Evolutionary conservation across 2,888 invertebrate species (phyloP).

Genomic region (Melanostoma mellinum): DNA sequence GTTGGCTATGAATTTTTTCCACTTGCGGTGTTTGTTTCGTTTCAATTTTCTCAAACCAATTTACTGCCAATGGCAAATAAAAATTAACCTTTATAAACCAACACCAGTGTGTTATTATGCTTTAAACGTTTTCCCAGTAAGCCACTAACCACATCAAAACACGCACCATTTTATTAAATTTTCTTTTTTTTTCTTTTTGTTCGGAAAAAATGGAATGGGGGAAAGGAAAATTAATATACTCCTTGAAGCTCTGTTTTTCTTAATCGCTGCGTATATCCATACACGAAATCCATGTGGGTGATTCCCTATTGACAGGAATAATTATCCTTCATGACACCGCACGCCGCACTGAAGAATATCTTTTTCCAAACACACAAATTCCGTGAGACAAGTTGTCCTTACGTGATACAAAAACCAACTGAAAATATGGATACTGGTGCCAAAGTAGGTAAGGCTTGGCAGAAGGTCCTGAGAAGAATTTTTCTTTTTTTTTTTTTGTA

Average conservation of each 20-base stretch:
- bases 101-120: conserved; percentile 42
- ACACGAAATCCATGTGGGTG: conserved; percentile 50
- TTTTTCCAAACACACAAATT: conserved; percentile 26
- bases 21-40: neutral
- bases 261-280: conserved; percentile 47
- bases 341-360: conserved; percentile 13
- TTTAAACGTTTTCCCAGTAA: conserved; percentile 52
- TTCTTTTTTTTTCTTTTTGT: conserved; percentile 14
- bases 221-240: conserved; percentile 35
- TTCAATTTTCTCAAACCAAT: conserved; percentile 8
- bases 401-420: conserved; percentile 72
- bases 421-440: conserved; percentile 64
- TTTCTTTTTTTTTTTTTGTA: conserved; percentile 3
- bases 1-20: conserved; percentile 3
- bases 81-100: neutral
- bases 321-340: conserved; percentile 59
- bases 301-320: conserved; percentile 47
- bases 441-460: conserved; percentile 71
- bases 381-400: conserved; percentile 65
- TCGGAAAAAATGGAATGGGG: conserved; percentile 18
- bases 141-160: conserved; percentile 49
- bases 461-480: conserved; percentile 39
- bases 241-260: conserved; percentile 14
- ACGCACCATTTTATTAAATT: conserved; percentile 41
- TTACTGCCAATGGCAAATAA: neutral